Conservation (phyloP, 23 tunicate species). For the Halocynthia roretzi region DNA sequence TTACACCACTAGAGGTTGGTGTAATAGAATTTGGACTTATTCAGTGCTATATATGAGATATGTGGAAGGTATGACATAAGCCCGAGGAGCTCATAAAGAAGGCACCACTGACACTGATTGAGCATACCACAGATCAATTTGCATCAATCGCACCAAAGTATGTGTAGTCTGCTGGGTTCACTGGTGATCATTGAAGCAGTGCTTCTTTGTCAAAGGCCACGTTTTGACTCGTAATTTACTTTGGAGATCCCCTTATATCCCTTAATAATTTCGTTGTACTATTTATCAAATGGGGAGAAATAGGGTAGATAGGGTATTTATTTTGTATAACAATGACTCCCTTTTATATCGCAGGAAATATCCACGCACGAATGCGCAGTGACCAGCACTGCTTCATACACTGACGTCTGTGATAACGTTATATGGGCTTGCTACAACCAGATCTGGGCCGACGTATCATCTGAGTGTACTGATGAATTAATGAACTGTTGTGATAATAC, state of each 20-base stretch:
- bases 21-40: too few relatives aligned
- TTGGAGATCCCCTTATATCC: too few relatives aligned
- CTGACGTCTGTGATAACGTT: slow-evolving; percentile 69
- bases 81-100: background rate
- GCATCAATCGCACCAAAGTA: background rate
- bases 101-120: background rate
- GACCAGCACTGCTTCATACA: slow-evolving; percentile 26
- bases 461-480: slow-evolving; percentile 58
- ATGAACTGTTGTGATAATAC: slow-evolving; percentile 35
- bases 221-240: too few relatives aligned
- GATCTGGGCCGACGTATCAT: slow-evolving; percentile 77
- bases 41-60: too few relatives aligned
- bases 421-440: slow-evolving; percentile 90
- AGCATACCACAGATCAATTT: background rate
- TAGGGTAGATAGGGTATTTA: too few relatives aligned
- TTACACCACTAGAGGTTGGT: slow-evolving; percentile 52
- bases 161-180: too few relatives aligned
- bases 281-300: too few relatives aligned
- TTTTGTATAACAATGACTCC: too few relatives aligned
- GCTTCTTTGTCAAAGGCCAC: too few relatives aligned
- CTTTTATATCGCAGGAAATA: slow-evolving; percentile 37
- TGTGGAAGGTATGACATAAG: background rate
- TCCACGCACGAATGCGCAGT: slow-evolving; percentile 54
- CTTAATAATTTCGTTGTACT: too few relatives aligned
- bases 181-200: too few relatives aligned